Conservation (phyloP, 2,113 vertebrate genomes). For the Eudorcas thomsonii region DNA sequence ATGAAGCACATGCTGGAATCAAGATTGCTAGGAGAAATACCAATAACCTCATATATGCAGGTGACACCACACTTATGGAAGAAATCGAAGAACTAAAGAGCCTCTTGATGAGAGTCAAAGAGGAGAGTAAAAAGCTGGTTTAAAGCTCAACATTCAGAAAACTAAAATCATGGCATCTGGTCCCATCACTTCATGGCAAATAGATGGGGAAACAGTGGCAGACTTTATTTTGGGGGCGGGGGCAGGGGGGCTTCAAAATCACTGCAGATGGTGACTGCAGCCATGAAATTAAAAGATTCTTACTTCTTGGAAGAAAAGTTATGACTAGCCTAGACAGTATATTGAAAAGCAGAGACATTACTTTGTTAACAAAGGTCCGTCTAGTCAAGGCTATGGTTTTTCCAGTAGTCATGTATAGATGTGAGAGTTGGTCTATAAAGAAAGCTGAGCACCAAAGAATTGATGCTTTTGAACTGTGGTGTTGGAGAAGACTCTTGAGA, state of each 20-base stretch:
- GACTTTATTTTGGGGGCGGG: not conserved
- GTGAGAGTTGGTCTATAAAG: not conserved
- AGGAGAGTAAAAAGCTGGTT: not conserved
- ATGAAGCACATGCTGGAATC: not conserved
- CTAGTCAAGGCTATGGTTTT: not conserved
- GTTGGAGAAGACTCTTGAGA: not conserved
- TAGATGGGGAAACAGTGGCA: not conserved
- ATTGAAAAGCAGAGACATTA: not conserved
- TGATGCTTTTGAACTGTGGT: not conserved
- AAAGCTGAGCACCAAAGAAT: not conserved
- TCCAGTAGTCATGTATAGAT: not conserved
- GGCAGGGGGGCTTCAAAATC: not conserved
- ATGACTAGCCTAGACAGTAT: not conserved
- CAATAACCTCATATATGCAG: not conserved
- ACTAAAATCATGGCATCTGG: not conserved
- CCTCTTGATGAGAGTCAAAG: not conserved
- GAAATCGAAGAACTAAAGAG: not conserved
- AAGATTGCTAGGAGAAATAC: not conserved
- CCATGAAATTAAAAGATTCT: not conserved
- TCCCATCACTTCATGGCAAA: not conserved
- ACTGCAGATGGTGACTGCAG: not conserved
- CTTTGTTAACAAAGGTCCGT: not conserved
- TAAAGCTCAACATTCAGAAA: not conserved
- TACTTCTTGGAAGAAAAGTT: not conserved
- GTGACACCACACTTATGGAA: not conserved